Evolutionary conservation across 2,888 invertebrate genomes (phyloP).

Genomic region (Xestia ashworthii): DNA sequence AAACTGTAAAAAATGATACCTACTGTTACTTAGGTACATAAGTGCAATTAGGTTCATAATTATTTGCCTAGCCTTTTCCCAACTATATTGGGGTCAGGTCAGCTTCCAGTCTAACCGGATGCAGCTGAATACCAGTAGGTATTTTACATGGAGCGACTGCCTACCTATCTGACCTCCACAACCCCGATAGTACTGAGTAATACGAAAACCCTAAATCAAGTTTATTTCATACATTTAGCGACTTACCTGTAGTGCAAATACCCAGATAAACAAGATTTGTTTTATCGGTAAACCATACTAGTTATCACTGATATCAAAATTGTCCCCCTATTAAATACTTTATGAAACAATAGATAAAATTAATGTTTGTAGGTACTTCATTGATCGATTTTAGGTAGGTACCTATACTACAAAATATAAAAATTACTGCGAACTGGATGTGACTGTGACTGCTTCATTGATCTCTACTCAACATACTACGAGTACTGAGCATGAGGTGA

Average conservation of each 20-base stretch:
- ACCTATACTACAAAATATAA: not conserved
- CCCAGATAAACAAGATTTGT: conserved; percentile 17
- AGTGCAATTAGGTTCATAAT: not conserved
- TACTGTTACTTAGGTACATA: no score
- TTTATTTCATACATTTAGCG: no score
- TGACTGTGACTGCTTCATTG: not conserved
- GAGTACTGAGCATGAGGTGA: no score
- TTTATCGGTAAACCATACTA: conserved; percentile 1
- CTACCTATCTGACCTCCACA: no score
- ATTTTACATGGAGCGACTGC: no score
- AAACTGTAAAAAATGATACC: not conserved
- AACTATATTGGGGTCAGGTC: no score
- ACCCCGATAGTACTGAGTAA: no score
- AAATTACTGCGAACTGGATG: not conserved
- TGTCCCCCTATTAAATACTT: not conserved
- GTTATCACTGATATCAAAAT: conserved; percentile 18
- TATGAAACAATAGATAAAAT: conserved; percentile 2
- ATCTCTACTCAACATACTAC: not conserved
- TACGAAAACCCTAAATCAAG: no score
- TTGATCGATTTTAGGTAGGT: not conserved
- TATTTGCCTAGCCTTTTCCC: no score
- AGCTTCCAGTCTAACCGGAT: no score
- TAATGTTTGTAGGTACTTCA: no score
- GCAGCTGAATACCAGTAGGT: no score
- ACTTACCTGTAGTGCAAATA: not conserved